Base-by-base conservation (phyloP, 2,888 invertebrate species). In the Chrysina gloriosa region DNA sequence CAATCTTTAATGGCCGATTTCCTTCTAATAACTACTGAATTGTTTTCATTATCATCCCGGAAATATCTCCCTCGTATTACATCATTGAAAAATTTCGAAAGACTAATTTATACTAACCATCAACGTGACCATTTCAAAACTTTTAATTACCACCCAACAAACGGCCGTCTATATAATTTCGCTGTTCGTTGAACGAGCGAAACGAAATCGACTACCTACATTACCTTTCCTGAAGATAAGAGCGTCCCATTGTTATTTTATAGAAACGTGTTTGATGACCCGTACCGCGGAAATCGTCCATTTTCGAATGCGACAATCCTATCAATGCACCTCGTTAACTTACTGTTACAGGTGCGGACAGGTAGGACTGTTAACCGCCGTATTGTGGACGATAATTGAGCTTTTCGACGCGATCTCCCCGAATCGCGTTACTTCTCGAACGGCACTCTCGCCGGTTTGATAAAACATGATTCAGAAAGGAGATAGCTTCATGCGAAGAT, bases 261-360 rank as follows among this genome's bases (percentile, higher is more conserved):
- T 9, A 25, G 16, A 42, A 64, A 50, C 47, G 66, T 45, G 58
- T 19, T 56, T 31, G 66, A 66, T 45, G 58, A 66, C 58, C 56
- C 56, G 54, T 66, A 48, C 31, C 3, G 21, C 34, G 56, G 56
- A 56, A 66, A 66, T 58, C 19, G 47, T 34, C 27, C 14, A 66
- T 66, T 66, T 45, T 52, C 14, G 16, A 29, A 7, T 16, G 16
- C 11, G 9, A 29, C 52, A 39, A 25, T 58, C 31, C 47, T 58
- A 27, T 47, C 36, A 66, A 56, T 58, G 31, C 39, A 58, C 16
- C 54, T 61, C 52, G 39, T 58, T 56, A 66, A 25, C 34, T 52
- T 36, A 47, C 34, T 23, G 31, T 66, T 66, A 48, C 66, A 66
- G 66, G 66, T 66, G 66, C 34, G 66, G 66, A 66, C 66, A 58